Base-by-base conservation (phyloP, 2,113 vertebrate genomes). In the Pseudopipra pipra region DNA sequence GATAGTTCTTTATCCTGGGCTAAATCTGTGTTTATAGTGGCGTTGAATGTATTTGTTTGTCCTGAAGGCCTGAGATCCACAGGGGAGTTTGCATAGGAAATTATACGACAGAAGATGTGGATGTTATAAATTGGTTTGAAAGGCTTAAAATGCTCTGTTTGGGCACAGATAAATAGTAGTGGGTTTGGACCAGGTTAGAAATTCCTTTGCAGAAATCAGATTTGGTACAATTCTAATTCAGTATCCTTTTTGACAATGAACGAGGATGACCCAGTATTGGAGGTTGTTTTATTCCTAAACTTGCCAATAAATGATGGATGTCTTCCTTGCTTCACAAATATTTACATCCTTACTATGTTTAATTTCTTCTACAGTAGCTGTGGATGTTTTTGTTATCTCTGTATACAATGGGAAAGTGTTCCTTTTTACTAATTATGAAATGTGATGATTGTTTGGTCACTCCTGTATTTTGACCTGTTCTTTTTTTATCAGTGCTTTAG, bases 31-130 rank as follows among this genome's bases (percentile, higher is more conserved):
- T 27, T 37, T 68, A 30, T 39, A 23, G 30, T 25, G 51, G 33
- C 4, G 6, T 0, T 80, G 65, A n/a, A 0, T 43, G 19, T 15
- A 7, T 39, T 44, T 58, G 23, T 66, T 61, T 91, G 61, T 84
- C 67, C 35, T 49, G 24, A 19, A 31, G 17, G 16, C 17, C 24
- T 61, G 33, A 71, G 37, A 10, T 12, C 17, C 17, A 10, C 15
- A 47, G 47, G 18, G 63, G 39, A 81, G 22, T 51, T 77, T 58
- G 25, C 33, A 14, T 3, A 39, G 31, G 20, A 70, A 15, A 25
- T 25, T 1, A 4, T 19, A 9, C 1, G 2, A 1, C 11, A 14
- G 76, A 21, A 52, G 25, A 23, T 61, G 13, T 31, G 17, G 52
- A 20, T 3, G 1, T 63, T 58, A 2, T 2, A 2, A 14, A 14